Percentiles rank a stretch among this genome's conserved stretches.
phyloP scores from a whole-genome alignment of 2,113 vertebrate genomes.

The Bubo scandiacus region DNA sequence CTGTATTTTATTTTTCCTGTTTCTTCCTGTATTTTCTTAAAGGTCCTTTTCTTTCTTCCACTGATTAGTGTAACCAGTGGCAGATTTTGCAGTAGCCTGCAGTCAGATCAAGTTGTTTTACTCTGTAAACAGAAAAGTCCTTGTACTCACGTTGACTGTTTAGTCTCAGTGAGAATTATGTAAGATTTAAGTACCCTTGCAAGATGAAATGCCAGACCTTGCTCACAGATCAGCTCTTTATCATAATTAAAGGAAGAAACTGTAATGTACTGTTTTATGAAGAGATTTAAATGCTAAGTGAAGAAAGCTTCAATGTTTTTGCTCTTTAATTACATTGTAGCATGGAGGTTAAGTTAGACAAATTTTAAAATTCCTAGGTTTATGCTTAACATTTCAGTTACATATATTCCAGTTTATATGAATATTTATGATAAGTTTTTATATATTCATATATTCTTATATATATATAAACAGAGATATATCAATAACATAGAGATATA shows the following conservation, averaged over 20 bases:
- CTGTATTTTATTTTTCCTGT: not conserved
- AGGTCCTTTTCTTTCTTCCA: not conserved
- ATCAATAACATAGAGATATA: not conserved
- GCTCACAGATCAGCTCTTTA: not conserved
- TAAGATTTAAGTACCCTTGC: not conserved
- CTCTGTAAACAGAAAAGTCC: not conserved
- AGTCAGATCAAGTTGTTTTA: not conserved
- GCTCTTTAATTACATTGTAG: not conserved
- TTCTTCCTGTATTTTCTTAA: not conserved
- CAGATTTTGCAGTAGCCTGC: not conserved
- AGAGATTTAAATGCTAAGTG: not conserved
- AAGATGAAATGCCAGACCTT: conserved; percentile 6
- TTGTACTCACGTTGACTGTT: not conserved
- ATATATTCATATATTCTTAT: not conserved
- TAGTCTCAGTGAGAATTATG: not conserved
- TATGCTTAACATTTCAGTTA: not conserved
- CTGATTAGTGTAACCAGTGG: not conserved
- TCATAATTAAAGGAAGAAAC: not conserved
- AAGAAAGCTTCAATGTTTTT: not conserved
- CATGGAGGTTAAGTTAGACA: not conserved
- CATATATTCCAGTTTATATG: not conserved
- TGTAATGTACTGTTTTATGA: not conserved
- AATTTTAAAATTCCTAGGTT: not conserved
- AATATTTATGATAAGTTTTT: not conserved
- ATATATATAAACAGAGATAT: not conserved